These are phyloP conservation scores for Sphenopsis melanotis DNA, from an alignment of 2,797 vertebrate species.

Conservation along the genomic window DNA sequence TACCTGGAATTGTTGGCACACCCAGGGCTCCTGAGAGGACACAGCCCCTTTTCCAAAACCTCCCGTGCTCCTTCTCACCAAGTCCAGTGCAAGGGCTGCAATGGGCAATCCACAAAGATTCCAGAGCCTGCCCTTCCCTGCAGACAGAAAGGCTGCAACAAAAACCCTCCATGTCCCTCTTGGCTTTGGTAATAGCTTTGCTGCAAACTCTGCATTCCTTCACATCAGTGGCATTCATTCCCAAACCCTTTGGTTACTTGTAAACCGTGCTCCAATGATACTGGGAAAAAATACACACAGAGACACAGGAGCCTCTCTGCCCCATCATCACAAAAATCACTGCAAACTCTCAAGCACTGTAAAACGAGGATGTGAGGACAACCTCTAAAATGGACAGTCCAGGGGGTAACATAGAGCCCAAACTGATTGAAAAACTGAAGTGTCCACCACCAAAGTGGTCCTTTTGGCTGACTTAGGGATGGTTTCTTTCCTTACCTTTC, in stretches of 20 bases:
- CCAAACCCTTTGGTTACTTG: background rate
- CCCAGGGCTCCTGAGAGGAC: background rate
- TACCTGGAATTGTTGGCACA: background rate
- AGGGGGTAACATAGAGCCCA: background rate
- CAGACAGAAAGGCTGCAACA: background rate
- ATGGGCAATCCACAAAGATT: background rate
- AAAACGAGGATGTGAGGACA: background rate
- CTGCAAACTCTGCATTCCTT: background rate
- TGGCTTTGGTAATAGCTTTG: background rate
- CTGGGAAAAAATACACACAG: background rate
- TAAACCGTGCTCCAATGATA: background rate
- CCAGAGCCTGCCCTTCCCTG: background rate
- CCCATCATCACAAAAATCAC: background rate
- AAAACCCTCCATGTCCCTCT: background rate
- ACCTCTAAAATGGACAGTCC: background rate
- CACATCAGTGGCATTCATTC: background rate
- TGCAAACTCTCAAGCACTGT: background rate
- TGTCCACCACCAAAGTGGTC: background rate
- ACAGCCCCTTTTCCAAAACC: background rate
- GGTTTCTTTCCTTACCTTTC: background rate
- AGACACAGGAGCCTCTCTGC: background rate
- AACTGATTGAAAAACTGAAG: background rate
- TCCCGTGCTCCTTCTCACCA: background rate
- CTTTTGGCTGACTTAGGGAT: background rate
- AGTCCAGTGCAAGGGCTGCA: background rate